phyloP scores from a whole-genome alignment of 2,797 vertebrate genomes.

The Sebastes melanostomus region DNA sequence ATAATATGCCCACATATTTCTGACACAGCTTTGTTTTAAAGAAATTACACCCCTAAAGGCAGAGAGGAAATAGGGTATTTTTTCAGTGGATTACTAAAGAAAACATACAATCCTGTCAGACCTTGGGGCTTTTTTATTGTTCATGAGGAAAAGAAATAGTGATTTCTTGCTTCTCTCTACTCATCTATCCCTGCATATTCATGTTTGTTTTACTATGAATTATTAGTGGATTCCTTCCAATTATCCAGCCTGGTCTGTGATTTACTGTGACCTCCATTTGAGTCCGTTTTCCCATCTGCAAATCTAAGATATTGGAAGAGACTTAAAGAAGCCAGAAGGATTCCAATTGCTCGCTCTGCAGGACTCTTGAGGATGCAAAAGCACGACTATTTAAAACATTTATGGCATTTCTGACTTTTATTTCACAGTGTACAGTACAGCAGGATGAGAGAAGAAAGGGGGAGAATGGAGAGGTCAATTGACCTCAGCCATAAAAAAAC shows the following conservation, averaged over 20 bases:
- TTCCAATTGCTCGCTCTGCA: conserved; percentile 41
- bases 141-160: neutral
- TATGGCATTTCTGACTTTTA: conserved; percentile 36
- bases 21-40: conserved; percentile 19
- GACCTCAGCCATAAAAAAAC: neutral
- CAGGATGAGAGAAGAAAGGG: neutral
- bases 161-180: neutral
- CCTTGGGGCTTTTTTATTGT: conserved; percentile 28
- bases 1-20: conserved; percentile 22
- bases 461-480: neutral
- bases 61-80: conserved; percentile 11
- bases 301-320: conserved; percentile 35
- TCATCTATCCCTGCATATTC: neutral
- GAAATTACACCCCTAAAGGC: conserved; percentile 25
- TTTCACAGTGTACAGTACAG: conserved; percentile 8
- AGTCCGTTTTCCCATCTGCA: conserved; percentile 19
- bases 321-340: conserved; percentile 14
- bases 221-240: conserved; percentile 20
- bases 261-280: conserved; percentile 30
- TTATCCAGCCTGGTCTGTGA: conserved; percentile 5
- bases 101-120: conserved; percentile 26
- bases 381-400: conserved; percentile 26
- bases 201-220: conserved; percentile 33
- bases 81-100: conserved; percentile 44
- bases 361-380: conserved; percentile 10